Evolutionary conservation across 2,113 vertebrate genomes (phyloP).

Genomic region (Gadus chalcogrammus): DNA sequence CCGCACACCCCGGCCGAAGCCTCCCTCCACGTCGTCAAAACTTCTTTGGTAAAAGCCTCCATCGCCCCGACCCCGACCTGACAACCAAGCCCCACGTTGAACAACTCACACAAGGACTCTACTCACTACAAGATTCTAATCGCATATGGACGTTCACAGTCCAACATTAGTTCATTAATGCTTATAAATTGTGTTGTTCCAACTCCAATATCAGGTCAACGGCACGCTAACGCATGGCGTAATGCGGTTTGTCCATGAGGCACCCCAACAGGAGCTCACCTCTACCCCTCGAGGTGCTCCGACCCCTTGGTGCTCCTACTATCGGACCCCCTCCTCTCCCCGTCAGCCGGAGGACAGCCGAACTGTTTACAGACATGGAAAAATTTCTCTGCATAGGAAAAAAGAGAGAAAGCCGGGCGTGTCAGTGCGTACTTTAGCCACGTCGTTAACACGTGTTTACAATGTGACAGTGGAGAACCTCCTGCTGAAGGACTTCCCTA

Average conservation of each 20-base stretch:
- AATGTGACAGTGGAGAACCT: too few species aligned
- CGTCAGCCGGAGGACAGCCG: slow-evolving; percentile 90
- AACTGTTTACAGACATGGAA: slow-evolving; percentile 98
- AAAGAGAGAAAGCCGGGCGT: neutral
- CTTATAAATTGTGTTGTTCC: too few species aligned
- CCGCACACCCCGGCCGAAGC: slow-evolving; percentile 90
- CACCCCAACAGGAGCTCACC: slow-evolving; percentile 72
- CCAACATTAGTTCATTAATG: too few species aligned
- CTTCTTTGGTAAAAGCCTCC: slow-evolving; percentile 99
- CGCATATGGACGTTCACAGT: too few species aligned
- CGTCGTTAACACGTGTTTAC: neutral
- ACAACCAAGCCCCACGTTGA: slow-evolving; percentile 22
- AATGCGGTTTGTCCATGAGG: too few species aligned
- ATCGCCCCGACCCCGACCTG: slow-evolving; percentile 96
- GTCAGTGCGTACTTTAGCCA: neutral
- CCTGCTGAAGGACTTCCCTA: too few species aligned
- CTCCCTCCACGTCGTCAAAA: slow-evolving; percentile 97
- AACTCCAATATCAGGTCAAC: too few species aligned
- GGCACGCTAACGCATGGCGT: too few species aligned
- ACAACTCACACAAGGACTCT: neutral
- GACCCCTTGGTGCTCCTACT: slow-evolving; percentile 90
- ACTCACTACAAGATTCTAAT: too few species aligned
- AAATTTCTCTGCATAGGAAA: slow-evolving; percentile 91
- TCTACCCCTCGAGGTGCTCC: slow-evolving; percentile 97
- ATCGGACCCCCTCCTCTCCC: slow-evolving; percentile 87